Conservation (phyloP, 2,113 vertebrate genomes). For the Poeciliopsis turrubarensis region DNA sequence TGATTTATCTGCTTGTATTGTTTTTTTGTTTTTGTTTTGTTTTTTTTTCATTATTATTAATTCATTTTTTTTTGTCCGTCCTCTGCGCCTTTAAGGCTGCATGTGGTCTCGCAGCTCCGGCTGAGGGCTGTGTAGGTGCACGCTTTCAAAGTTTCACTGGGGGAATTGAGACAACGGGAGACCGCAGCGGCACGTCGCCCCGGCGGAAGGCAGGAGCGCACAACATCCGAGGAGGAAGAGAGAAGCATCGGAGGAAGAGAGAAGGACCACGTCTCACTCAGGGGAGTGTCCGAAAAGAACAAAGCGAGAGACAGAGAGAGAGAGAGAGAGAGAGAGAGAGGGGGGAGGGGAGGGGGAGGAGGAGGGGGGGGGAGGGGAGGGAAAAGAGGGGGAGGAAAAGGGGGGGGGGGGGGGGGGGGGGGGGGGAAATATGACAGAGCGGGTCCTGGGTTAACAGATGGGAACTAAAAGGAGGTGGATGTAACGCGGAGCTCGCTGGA, state of each 20-base stretch:
- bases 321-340: background rate
- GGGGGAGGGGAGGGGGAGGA: no score
- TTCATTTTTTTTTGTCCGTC: background rate
- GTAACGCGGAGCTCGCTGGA: background rate
- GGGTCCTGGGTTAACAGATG: conserved; percentile 26
- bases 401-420: no score
- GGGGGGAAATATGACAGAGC: conserved; percentile 26
- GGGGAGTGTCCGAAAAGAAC: conserved; percentile 61
- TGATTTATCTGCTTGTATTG: background rate
- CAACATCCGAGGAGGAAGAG: conserved; percentile 2
- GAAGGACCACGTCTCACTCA: conserved; percentile 12
- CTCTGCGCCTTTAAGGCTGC: conserved; percentile 72
- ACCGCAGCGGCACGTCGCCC: conserved; percentile 25
- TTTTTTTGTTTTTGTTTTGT: no score
- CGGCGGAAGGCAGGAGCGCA: conserved; percentile 28
- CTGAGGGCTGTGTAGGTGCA: conserved; percentile 47
- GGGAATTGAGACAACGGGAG: conserved; percentile 49
- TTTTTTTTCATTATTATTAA: no score
- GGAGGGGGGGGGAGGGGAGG: no score
- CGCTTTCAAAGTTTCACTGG: conserved; percentile 76
- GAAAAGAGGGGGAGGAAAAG: no score
- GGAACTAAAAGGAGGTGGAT: conserved; percentile 41
- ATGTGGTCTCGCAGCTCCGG: conserved; percentile 43
- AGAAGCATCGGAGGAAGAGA: background rate
- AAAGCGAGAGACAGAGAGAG: conserved; percentile 37